phyloP scores from a whole-genome alignment of 2,797 vertebrate genomes.

The Stomatorhinus walkeri region DNA sequence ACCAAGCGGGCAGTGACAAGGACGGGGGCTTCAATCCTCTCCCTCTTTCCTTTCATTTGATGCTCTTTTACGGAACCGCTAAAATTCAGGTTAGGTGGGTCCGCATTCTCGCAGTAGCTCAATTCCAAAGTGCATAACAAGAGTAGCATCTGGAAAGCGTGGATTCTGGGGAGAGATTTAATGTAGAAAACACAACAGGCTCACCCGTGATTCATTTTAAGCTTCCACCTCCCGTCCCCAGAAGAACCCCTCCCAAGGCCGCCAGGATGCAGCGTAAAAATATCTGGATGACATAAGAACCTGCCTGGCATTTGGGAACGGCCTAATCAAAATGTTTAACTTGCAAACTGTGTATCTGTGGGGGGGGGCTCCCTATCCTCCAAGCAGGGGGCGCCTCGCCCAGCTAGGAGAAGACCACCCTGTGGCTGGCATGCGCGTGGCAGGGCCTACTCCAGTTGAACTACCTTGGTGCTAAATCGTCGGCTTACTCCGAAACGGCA shows the following conservation, averaged over 20 bases:
- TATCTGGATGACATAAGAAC: constrained; percentile 36
- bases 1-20: too few species aligned
- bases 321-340: background rate
- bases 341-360: background rate
- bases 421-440: background rate
- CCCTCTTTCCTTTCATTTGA: constrained; percentile 25
- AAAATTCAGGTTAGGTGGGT: constrained; percentile 36
- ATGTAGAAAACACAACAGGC: constrained; percentile 35
- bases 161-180: constrained; percentile 42
- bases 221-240: constrained; percentile 27
- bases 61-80: constrained; percentile 34
- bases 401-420: background rate
- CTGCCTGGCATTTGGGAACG: background rate
- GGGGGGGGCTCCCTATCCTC: too few species aligned
- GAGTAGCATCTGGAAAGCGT: constrained; percentile 31
- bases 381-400: background rate
- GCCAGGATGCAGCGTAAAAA: constrained; percentile 34
- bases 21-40: constrained; percentile 5
- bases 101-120: constrained; percentile 33
- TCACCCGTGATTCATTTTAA: constrained; percentile 34
- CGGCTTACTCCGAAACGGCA: background rate
- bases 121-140: constrained; percentile 16
- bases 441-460: background rate
- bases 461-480: constrained; percentile 9
- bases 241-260: constrained; percentile 15